Conservation (phyloP, 2,888 invertebrate genomes). For the Drosophila demipolita region DNA sequence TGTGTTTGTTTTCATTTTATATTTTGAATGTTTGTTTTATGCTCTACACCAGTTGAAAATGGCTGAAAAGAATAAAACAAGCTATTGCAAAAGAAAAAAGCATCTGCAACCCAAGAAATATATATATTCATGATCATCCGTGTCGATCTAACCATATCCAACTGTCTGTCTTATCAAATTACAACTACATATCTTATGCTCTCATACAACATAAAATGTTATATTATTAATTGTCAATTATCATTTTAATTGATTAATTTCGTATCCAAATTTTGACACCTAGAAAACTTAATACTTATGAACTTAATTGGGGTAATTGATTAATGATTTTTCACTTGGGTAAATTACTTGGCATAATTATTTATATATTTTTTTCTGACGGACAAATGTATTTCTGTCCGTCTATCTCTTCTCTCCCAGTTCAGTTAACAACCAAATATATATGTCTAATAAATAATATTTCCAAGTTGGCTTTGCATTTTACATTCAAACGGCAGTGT, state of each 20-base stretch:
- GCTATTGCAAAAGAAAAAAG: background rate
- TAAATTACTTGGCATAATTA: background rate
- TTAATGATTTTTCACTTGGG: background rate
- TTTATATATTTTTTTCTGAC: background rate
- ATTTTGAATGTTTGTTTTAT: background rate
- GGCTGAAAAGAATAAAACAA: background rate
- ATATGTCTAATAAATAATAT: background rate
- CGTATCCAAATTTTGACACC: background rate
- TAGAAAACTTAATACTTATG: background rate
- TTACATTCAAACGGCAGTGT: conserved; percentile 12
- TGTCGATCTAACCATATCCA: background rate
- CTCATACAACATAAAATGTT: no score
- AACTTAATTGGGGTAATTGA: background rate
- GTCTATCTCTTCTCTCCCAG: background rate
- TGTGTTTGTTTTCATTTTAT: background rate
- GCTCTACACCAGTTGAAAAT: background rate
- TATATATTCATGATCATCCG: background rate
- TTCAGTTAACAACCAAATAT: background rate
- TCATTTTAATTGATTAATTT: background rate
- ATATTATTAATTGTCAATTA: background rate
- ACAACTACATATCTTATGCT: no score
- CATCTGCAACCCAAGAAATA: background rate
- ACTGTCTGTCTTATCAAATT: background rate
- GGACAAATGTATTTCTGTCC: background rate
- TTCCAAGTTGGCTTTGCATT: background rate